Base-by-base conservation (phyloP, 1,140 invertebrate genomes). In the Drosophila busckii region DNA sequence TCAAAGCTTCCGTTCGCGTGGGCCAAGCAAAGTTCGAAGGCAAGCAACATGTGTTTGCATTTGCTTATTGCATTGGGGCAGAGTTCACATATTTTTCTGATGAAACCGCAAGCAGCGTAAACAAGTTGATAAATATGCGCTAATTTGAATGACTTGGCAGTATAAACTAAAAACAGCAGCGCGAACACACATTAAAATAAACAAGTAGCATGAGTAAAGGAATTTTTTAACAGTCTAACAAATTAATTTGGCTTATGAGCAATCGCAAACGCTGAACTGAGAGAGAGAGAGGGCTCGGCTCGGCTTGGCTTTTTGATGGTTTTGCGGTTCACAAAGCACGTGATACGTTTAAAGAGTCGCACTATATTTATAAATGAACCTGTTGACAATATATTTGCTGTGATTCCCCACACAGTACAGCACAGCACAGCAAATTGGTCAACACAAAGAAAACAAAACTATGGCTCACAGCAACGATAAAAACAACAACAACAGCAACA, bases 91-190 rank as follows among this genome's bases (percentile, higher is more conserved):
- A 20, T 35, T 20, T 20, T 37, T 29, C 32, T 17, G 17, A 25
- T 17, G 34, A 48, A 48, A 31, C 32, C 8, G 48, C 13, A 31
- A n/a, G 19, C 7, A 25, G 7, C 13, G 56, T 40, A 45, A 60
- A 54, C 40, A 54, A 60, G 19, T 25, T 6, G 34, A 34, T 45
- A 50, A 37, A 22, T 71, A 71, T 78, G 34, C 56, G 56, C 67
- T 62, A 44, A 80, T 80, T 80, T 63, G 53, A 62, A 80, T 78
- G 71, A 78, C 62, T 80, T 66, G 56, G 53, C 71, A 70, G n/a
- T n/a, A n/a, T n/a, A n/a, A n/a, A n/a, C n/a, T n/a, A 38, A 50
- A 78, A 66, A 44, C 8, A 31, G 28, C 22, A 22, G 13, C 25
- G 12, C 37, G 35, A 35, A 52, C 32, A 49, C n/a, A n/a, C 50